These are phyloP conservation scores for Caenorhabditis wallacei DNA, from an alignment of 2,888 invertebrate species.

Conservation along the genomic window DNA sequence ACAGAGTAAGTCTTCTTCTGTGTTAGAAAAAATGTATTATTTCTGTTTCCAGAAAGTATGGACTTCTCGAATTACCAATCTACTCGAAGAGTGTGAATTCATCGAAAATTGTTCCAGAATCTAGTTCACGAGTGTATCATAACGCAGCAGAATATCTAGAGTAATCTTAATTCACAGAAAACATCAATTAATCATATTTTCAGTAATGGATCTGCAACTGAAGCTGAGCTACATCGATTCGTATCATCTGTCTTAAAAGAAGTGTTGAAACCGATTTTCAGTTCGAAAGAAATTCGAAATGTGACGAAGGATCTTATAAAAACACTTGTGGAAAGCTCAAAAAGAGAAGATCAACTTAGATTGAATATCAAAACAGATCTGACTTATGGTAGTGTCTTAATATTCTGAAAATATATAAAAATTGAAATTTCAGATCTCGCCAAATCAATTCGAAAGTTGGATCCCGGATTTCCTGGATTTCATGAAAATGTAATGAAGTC, in stretches of 20 bases:
- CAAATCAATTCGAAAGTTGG: background rate
- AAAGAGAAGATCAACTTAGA: conserved; percentile 1
- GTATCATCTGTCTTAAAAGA: conserved; percentile 1
- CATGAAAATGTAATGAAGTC: background rate
- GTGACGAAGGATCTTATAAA: background rate
- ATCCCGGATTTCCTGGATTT: conserved; percentile 3
- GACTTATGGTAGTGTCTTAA: conserved; percentile 15
- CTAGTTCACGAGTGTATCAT: conserved; percentile 11
- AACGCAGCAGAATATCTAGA: conserved; percentile 8
- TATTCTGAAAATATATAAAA: background rate
- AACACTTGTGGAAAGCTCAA: background rate
- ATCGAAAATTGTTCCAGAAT: background rate
- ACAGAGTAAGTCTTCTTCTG: conserved; percentile 10
- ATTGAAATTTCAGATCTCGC: conserved; percentile 1
- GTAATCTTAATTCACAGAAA: background rate
- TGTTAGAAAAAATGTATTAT: too few relatives aligned
- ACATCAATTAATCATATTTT: background rate
- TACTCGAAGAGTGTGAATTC: conserved; percentile 21
- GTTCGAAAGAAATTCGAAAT: conserved; percentile 6
- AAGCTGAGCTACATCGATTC: conserved; percentile 2
- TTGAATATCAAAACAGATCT: background rate
- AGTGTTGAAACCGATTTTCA: conserved; percentile 3
- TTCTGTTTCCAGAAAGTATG: conserved; percentile 7
- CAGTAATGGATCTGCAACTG: conserved; percentile 7
- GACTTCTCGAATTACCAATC: conserved; percentile 9